phyloP scores from a whole-genome alignment of 2,113 vertebrate species.

The Salvelinus namaycush region DNA sequence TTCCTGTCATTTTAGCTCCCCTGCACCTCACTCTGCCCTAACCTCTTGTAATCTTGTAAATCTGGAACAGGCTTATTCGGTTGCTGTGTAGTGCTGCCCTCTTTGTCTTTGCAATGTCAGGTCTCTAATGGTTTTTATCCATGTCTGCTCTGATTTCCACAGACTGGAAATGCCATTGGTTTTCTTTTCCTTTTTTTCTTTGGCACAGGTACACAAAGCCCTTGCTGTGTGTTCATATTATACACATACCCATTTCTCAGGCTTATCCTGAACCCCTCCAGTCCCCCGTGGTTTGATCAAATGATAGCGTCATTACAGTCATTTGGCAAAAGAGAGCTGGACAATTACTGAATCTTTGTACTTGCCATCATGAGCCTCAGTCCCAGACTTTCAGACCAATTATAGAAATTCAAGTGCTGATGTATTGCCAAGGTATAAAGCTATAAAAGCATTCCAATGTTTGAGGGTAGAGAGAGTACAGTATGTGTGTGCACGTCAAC shows the following conservation, averaged over 20 bases:
- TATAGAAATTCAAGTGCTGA: neutral
- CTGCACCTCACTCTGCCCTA: neutral
- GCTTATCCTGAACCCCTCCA: no score
- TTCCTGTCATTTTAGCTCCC: no score
- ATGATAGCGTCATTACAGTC: slow-evolving; percentile 5
- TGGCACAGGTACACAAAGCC: neutral
- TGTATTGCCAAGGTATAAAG: neutral
- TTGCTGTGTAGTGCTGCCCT: neutral
- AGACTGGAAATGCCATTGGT: neutral
- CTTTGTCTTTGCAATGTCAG: neutral
- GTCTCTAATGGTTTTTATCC: neutral
- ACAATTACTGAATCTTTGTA: slow-evolving; percentile 19
- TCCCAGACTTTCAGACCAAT: neutral
- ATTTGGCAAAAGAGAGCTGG: slow-evolving; percentile 8
- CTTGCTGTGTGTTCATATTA: neutral
- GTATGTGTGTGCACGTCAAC: neutral
- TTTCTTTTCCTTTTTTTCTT: neutral
- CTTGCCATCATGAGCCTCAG: neutral
- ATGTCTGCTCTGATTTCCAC: neutral
- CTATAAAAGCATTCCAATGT: no score
- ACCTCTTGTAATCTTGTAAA: slow-evolving; percentile 11
- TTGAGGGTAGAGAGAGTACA: no score
- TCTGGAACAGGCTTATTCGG: neutral
- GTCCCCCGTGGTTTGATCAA: slow-evolving; percentile 1
- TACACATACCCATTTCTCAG: slow-evolving; percentile 1